These are phyloP conservation scores for Hymenochirus boettgeri DNA, from an alignment of 2,113 vertebrate genomes.

Conservation along the genomic window DNA sequence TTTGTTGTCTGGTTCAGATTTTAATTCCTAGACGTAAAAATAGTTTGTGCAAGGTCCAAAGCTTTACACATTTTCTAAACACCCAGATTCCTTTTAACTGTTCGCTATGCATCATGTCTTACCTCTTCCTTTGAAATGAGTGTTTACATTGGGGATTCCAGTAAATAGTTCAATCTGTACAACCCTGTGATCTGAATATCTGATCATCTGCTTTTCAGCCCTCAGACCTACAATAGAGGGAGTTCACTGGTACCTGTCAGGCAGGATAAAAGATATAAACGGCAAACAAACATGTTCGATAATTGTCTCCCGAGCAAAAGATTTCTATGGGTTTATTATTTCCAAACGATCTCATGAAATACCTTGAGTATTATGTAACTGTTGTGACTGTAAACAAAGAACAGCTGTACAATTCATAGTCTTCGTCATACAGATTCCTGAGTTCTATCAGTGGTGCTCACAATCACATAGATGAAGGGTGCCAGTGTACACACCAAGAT, in stretches of 20 bases:
- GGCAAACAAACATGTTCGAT: slow-evolving; percentile 6
- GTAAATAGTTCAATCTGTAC: slow-evolving; percentile 10
- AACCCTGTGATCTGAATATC: slow-evolving; percentile 1
- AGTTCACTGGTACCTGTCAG: slow-evolving; percentile 11
- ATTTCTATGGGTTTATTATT: slow-evolving; percentile 34
- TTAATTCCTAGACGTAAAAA: too few relatives aligned
- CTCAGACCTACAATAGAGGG: slow-evolving; percentile 23
- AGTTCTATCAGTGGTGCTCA: too few relatives aligned
- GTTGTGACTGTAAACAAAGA: slow-evolving; percentile 20
- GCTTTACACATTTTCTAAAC: too few relatives aligned
- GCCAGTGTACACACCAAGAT: too few relatives aligned
- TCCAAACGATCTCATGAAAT: slow-evolving; percentile 6
- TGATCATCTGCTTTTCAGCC: slow-evolving; percentile 1
- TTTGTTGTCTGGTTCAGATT: too few relatives aligned
- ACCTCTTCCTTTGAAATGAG: too few relatives aligned
- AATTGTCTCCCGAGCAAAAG: slow-evolving; percentile 9
- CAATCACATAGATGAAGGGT: too few relatives aligned
- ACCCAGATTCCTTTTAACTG: too few relatives aligned
- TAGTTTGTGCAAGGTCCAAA: too few relatives aligned
- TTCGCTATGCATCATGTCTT: too few relatives aligned
- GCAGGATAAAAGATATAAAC: slow-evolving; percentile 19
- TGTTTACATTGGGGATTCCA: background rate
- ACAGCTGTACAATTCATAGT: slow-evolving; percentile 37
- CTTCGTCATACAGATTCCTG: too few relatives aligned
- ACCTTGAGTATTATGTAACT: slow-evolving; percentile 20